Conservation (phyloP, 2,113 vertebrate genomes). For the Oryzias celebensis region DNA sequence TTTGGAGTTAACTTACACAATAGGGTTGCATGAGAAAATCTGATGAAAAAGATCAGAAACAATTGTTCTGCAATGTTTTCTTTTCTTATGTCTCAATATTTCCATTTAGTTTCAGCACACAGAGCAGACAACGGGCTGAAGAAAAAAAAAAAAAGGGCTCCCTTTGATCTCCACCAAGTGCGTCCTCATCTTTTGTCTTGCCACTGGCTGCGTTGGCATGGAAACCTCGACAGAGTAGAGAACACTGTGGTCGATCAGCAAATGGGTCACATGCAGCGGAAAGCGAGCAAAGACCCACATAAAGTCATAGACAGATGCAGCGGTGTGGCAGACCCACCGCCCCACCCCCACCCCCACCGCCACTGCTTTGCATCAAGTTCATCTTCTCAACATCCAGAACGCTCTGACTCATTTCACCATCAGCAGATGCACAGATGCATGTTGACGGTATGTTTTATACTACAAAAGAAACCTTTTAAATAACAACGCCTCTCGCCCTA, state of each 20-base stretch:
- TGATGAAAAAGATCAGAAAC: neutral
- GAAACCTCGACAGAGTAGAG: conserved; percentile 74
- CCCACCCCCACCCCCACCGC: too few species aligned
- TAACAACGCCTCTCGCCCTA: too few species aligned
- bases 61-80: neutral
- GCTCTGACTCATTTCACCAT: conserved; percentile 61
- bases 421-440: neutral
- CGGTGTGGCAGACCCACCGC: conserved; percentile 35
- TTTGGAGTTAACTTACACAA: too few species aligned
- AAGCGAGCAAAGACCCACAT: conserved; percentile 43
- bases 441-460: too few species aligned
- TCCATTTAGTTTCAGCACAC: conserved; percentile 16
- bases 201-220: conserved; percentile 80
- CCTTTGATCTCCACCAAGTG: conserved; percentile 48
- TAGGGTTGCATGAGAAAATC: too few species aligned
- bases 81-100: neutral
- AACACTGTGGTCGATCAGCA: conserved; percentile 77
- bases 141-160: conserved; percentile 10
- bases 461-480: too few species aligned
- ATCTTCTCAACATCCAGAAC: conserved; percentile 58
- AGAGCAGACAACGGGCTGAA: conserved; percentile 25
- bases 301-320: conserved; percentile 13
- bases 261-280: conserved; percentile 74
- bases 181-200: conserved; percentile 77
- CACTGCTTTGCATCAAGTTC: conserved; percentile 27